Percentiles rank a stretch among this genome's conserved stretches.
phyloP scores from a whole-genome alignment of 1,140 invertebrate species.

The Drosophila kanapiae region DNA sequence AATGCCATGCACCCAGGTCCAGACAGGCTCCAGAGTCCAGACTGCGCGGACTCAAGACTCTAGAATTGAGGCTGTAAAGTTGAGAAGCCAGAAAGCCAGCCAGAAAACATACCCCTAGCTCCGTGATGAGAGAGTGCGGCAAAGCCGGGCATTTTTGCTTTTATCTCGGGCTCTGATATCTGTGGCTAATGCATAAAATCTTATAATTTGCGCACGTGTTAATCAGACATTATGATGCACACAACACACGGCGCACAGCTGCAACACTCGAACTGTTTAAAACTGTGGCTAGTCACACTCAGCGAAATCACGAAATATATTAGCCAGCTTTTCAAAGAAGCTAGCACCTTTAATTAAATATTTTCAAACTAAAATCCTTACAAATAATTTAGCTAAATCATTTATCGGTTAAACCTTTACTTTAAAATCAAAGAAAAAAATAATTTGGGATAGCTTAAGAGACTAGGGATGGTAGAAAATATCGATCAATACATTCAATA shows the following conservation, averaged over 20 bases:
- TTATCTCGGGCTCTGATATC: conserved; percentile 75
- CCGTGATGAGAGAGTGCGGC: conserved; percentile 61
- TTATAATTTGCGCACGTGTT: conserved; percentile 84
- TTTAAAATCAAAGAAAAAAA: no score
- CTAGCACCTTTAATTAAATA: no score
- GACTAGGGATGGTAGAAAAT: no score
- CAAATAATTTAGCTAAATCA: no score
- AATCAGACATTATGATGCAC: conserved; percentile 79
- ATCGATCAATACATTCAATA: no score
- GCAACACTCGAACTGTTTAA: conserved; percentile 40
- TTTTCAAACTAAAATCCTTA: no score
- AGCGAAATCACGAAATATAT: background rate
- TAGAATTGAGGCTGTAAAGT: background rate
- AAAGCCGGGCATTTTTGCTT: conserved; percentile 70
- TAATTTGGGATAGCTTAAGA: no score
- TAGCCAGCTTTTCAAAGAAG: no score
- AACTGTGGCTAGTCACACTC: conserved; percentile 24
- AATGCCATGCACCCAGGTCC: conserved; percentile 41
- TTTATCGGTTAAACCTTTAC: no score
- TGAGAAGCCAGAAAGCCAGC: conserved; percentile 1
- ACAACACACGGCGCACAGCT: conserved; percentile 53
- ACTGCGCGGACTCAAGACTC: no score
- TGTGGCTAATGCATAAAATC: conserved; percentile 84
- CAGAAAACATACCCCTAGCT: no score
- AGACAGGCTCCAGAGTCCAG: conserved; percentile 32